Base-by-base conservation (phyloP, 2,888 invertebrate genomes). In the Tortrix viridana region DNA sequence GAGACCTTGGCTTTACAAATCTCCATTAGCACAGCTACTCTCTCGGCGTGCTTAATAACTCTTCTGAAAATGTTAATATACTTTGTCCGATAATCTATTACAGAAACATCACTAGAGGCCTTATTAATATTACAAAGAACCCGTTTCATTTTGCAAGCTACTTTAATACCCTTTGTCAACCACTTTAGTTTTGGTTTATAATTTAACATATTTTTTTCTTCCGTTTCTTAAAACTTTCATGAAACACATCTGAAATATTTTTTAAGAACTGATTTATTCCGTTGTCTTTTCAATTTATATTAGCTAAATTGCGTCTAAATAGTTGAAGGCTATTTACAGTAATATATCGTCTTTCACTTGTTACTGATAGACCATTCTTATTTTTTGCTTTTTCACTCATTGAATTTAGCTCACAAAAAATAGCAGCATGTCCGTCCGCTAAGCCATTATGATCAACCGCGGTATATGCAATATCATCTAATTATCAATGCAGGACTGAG, bases 401-500 rank as follows among this genome's bases (percentile, higher is more conserved):
- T 55, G 20, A 18, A 5, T 5, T 32, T 5, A 32, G 3, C 7
- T 19, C 19, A 32, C 44, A 44, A 14, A 55, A 32, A 46, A 55
- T 55, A 3, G 44, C 55, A 41, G 55, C 55, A 26, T 55, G 46
- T n/a, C 55, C 55, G 19, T 55, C 55, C 12, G 55, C 55, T 32
- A 55, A 26, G 5, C 46, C 55, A 44, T 55, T 55, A 14, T 55
- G 55, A 19, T 55, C 55, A 19, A 55, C n/a, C 4, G 3, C 14
- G 6, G 55, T 55, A 14, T 5, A 5, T 5, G 14, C 14, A n/a
- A 44, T 19, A 6, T 19, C 1, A 7, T 44, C 12, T 20, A 55
- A n/a, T 55, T 55, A n/a, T 55, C 55, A 46, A 55, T 6, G 26
- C 54, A 54, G 5, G 54, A 54, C 18, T 54, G 44, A 1, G 54